Evolutionary conservation across 2,797 vertebrate genomes (phyloP).

Genomic region (Anableps anableps): DNA sequence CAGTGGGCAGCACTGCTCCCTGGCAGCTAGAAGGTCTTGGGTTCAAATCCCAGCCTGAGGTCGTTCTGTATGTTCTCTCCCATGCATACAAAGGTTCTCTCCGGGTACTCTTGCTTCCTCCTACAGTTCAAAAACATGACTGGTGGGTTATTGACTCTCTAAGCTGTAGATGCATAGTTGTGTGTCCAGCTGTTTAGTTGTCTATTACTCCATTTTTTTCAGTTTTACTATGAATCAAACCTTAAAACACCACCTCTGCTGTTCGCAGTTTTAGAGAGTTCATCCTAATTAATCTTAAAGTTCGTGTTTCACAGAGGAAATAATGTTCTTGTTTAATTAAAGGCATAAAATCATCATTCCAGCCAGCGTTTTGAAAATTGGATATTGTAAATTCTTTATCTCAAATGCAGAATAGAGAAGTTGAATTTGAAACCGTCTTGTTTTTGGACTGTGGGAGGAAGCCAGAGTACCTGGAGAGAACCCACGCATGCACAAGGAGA

Average conservation of each 20-base stretch:
- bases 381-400: background rate
- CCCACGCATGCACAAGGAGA: no score
- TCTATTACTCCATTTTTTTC: background rate
- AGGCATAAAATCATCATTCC: slow-evolving; percentile 1
- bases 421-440: background rate
- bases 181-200: no score
- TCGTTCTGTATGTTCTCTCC: background rate
- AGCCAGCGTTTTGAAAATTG: background rate
- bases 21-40: background rate
- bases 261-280: background rate
- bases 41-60: background rate
- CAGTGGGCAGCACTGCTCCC: no score
- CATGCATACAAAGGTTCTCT: background rate
- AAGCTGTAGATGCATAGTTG: background rate
- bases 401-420: background rate
- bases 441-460: no score
- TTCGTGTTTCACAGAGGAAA: background rate
- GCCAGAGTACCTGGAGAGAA: no score
- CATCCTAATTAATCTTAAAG: background rate
- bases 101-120: background rate
- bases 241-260: background rate
- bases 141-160: background rate
- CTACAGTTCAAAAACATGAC: background rate
- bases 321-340: background rate
- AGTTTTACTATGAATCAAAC: background rate